Percentiles rank a stretch among this genome's conserved stretches.
Conservation (phyloP, 1,140 invertebrate genomes). For the Oreohelix idahoensis region DNA sequence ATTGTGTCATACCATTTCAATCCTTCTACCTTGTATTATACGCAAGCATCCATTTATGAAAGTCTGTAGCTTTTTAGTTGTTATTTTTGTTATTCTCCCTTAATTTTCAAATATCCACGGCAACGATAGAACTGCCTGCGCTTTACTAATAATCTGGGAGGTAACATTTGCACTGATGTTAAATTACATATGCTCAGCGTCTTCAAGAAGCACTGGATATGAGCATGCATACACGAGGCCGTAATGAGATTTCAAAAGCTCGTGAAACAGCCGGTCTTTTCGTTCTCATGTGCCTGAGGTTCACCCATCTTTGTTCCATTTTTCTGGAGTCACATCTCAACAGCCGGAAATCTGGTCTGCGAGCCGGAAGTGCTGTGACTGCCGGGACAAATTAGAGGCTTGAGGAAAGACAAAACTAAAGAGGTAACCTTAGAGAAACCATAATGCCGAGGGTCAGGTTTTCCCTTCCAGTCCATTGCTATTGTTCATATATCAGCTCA, state of each 20-base stretch:
- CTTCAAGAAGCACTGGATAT: neutral
- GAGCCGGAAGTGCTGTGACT: slow-evolving; percentile 3
- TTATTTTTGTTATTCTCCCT: too few species aligned
- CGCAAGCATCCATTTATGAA: too few species aligned
- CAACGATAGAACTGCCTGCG: too few species aligned
- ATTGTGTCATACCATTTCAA: too few species aligned
- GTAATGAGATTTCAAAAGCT: neutral
- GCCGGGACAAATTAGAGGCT: slow-evolving; percentile 7
- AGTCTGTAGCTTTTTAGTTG: too few species aligned
- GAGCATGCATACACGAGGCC: neutral
- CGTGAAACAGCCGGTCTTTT: neutral
- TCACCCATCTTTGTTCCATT: neutral
- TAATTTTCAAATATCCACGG: too few species aligned
- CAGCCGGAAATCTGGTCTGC: neutral
- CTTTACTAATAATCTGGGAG: too few species aligned
- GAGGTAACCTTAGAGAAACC: neutral
- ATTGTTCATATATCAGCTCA: too few species aligned
- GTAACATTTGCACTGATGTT: neutral
- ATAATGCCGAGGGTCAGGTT: too few species aligned
- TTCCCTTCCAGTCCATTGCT: too few species aligned
- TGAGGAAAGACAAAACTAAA: neutral
- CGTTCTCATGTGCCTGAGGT: neutral
- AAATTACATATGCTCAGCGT: neutral
- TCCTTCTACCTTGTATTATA: too few species aligned
- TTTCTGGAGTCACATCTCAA: neutral